These are phyloP conservation scores for Lepetodrilus schrolli DNA, from an alignment of 2,888 invertebrate genomes.

Conservation along the genomic window DNA sequence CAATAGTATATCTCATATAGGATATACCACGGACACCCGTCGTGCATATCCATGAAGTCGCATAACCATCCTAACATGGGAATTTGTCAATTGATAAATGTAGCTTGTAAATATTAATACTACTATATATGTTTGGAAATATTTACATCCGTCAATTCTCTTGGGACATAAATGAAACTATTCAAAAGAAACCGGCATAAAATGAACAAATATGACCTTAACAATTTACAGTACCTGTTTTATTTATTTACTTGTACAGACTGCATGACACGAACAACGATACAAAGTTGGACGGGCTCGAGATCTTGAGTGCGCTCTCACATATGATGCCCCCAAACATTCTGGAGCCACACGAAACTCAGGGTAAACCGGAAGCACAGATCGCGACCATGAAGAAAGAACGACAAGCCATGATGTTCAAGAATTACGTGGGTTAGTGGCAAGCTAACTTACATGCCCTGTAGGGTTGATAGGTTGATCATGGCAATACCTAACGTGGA, in stretches of 20 bases:
- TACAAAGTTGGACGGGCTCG: conserved; percentile 90
- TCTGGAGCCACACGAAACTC: conserved; percentile 54
- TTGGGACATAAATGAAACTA: not conserved
- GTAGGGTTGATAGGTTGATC: too few relatives aligned
- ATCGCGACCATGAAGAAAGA: conserved; percentile 54
- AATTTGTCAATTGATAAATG: too few relatives aligned
- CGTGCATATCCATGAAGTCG: too few relatives aligned
- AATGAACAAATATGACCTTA: not conserved
- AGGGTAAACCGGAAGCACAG: conserved; percentile 62
- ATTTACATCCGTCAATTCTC: not conserved
- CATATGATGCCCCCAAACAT: conserved; percentile 80
- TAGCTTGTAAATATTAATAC: too few relatives aligned
- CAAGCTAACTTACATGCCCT: too few relatives aligned
- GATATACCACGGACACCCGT: too few relatives aligned
- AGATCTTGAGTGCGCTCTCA: conserved; percentile 87
- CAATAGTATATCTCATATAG: too few relatives aligned
- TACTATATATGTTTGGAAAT: too few relatives aligned
- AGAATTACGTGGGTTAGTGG: conserved; percentile 69
- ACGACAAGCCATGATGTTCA: conserved; percentile 58
- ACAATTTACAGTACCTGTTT: too few relatives aligned
- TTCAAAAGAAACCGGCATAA: not conserved
- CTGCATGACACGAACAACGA: conserved; percentile 92
- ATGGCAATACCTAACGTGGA: too few relatives aligned
- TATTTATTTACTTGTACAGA: too few relatives aligned
- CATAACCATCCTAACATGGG: too few relatives aligned